Base-by-base conservation (phyloP, 2,113 vertebrate species). In the Todiramphus chloris region DNA sequence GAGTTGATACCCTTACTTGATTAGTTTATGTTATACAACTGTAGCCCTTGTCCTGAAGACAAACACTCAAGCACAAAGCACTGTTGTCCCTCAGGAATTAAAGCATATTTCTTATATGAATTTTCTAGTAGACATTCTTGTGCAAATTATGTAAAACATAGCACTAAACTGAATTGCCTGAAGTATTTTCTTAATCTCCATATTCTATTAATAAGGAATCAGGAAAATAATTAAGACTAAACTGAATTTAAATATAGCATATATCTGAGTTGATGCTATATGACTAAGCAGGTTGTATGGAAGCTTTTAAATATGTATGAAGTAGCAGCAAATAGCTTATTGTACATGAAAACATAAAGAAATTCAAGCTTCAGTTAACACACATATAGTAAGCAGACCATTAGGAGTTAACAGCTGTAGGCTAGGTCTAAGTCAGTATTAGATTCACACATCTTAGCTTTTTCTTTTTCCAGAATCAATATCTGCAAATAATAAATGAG, bases 401-500 rank as follows among this genome's bases (percentile, higher is more conserved):
- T 96, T 98, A 98, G 97, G 97, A 98, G 98, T 99, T 98, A 99
- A 99, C 95, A 95, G 97, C 98, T 98, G 97, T 97, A 97, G 97
- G 97, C 97, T 98, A 98, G 96, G 94, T 98, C 97, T 98, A 98
- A 98, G 98, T 98, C 98, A 98, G 98, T 98, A 98, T 97, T 97
- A 98, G 95, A 98, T 97, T 97, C 95, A 98, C 98, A 98, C 97
- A 98, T 98, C 98, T 98, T 98, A 97, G 98, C 97, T 98, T 98
- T 97, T 98, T 97, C 97, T 97, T 97, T 98, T 97, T 97, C 98
- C 95, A 98, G 98, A 99, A 99, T 99, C 99, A 98, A 99, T 99
- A 99, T 98, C 99, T 98, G 98, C 98, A 99, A 99, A 99, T 99
- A 99, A 99, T 99, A 99, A 99, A 99, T 99, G 98, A 99, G 98